phyloP scores from a whole-genome alignment of 2,797 vertebrate genomes.

The Selene dorsalis region DNA sequence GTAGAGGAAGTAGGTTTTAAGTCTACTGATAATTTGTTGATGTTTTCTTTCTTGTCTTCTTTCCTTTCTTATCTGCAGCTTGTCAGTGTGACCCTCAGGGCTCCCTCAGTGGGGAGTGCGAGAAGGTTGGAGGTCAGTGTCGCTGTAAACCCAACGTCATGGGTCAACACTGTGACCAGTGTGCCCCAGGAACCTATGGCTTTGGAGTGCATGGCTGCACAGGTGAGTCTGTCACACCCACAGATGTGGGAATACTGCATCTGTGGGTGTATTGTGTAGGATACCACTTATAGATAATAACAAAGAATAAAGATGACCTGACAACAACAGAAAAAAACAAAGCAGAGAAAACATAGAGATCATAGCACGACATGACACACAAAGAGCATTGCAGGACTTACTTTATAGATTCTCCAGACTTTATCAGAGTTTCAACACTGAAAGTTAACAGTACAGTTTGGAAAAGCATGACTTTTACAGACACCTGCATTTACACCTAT shows the following conservation, averaged over 20 bases:
- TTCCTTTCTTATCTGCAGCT: constrained; percentile 71
- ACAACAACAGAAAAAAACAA: too few relatives aligned
- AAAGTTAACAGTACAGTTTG: neutral
- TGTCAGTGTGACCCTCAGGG: constrained; percentile 90
- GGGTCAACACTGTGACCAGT: constrained; percentile 86
- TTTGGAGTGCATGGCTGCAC: constrained; percentile 87
- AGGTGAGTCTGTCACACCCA: constrained; percentile 78
- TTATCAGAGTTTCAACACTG: neutral
- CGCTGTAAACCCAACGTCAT: constrained; percentile 87
- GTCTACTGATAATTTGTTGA: neutral
- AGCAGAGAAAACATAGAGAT: neutral
- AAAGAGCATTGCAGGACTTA: neutral
- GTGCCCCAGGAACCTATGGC: constrained; percentile 86
- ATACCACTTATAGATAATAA: too few relatives aligned
- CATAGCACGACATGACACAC: neutral
- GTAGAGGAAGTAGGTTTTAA: neutral
- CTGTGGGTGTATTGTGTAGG: too few relatives aligned
- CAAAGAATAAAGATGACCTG: too few relatives aligned
- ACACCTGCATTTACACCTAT: neutral
- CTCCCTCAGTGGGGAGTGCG: constrained; percentile 87
- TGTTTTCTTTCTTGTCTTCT: neutral
- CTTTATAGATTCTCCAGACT: neutral
- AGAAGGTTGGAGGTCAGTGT: constrained; percentile 88
- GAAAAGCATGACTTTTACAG: neutral
- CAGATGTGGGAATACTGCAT: neutral